These are phyloP conservation scores for Esperia sulphurella DNA, from an alignment of 2,888 invertebrate genomes.

Conservation along the genomic window DNA sequence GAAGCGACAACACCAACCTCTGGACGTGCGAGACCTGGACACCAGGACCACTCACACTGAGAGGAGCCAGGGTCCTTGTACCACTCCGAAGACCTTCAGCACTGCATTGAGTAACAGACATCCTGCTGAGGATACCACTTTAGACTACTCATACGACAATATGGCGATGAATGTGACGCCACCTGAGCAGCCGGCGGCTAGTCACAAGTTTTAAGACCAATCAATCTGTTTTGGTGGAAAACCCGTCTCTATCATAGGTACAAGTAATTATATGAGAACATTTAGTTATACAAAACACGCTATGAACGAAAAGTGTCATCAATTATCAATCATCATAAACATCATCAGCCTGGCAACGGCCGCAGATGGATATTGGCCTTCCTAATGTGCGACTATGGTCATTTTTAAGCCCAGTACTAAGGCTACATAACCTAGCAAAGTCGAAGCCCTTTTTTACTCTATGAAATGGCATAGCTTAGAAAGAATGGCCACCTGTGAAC, in stretches of 20 bases:
- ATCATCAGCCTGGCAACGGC: too few relatives aligned
- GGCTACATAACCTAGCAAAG: too few relatives aligned
- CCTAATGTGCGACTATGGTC: too few relatives aligned
- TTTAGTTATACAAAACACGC: too few relatives aligned
- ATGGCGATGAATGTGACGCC: slow-evolving; percentile 86
- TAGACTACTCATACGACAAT: slow-evolving; percentile 89
- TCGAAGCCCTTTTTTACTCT: too few relatives aligned
- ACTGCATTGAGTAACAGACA: slow-evolving; percentile 85
- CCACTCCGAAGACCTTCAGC: slow-evolving; percentile 82
- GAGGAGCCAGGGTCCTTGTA: slow-evolving; percentile 78
- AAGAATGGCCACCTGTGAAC: too few relatives aligned
- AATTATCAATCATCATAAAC: too few relatives aligned
- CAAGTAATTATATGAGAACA: neutral
- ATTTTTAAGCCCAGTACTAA: too few relatives aligned
- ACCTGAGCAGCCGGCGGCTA: slow-evolving; percentile 59
- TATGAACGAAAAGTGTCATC: too few relatives aligned
- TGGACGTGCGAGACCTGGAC: slow-evolving; percentile 60
- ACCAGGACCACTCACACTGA: slow-evolving; percentile 62
- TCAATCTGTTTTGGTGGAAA: neutral
- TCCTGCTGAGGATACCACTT: slow-evolving; percentile 87
- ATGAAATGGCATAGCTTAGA: too few relatives aligned
- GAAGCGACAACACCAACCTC: slow-evolving; percentile 52
- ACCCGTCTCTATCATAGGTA: neutral
- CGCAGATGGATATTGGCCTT: too few relatives aligned
- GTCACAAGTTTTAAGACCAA: slow-evolving; percentile 49